Evolutionary conservation across 2,797 vertebrate genomes (phyloP).

Genomic region (Antennarius maculatus): DNA sequence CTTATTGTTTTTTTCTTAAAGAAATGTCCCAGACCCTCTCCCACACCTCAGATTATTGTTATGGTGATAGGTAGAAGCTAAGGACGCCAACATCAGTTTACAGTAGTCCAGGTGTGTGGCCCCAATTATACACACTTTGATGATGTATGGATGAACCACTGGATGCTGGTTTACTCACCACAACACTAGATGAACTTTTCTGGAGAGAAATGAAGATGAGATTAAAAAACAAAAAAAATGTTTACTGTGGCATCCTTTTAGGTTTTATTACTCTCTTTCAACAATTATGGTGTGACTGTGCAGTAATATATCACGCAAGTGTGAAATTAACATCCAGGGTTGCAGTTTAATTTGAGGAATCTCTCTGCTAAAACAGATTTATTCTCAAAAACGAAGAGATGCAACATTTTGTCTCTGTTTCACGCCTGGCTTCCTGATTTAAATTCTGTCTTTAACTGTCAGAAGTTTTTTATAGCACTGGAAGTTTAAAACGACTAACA

Average conservation of each 20-base stretch:
- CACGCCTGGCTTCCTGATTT: not conserved
- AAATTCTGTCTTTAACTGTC: conserved; percentile 5
- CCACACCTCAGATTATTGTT: conserved; percentile 31
- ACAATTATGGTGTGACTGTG: not conserved
- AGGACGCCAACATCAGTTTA: conserved; percentile 45
- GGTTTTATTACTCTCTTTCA: not conserved
- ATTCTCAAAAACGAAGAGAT: not conserved
- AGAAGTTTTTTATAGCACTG: not conserved
- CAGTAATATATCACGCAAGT: not conserved
- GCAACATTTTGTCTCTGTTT: not conserved
- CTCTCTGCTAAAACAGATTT: not conserved
- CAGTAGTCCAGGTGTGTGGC: conserved; percentile 37
- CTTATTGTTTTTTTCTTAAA: conserved; percentile 40
- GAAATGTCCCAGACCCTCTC: not conserved
- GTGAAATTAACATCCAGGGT: conserved; percentile 6
- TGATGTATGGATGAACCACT: conserved; percentile 1
- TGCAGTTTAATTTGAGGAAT: not conserved
- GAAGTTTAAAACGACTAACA: conserved; percentile 12
- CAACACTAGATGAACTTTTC: not conserved
- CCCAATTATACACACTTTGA: conserved; percentile 21
- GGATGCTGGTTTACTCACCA: not conserved
- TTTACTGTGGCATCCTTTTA: not conserved
- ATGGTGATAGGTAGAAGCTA: conserved; percentile 46
- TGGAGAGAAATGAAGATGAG: conserved; percentile 1
- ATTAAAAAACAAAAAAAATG: not conserved